Base-by-base conservation (phyloP, 2,797 vertebrate species). In the Micromesistius poutassou region DNA sequence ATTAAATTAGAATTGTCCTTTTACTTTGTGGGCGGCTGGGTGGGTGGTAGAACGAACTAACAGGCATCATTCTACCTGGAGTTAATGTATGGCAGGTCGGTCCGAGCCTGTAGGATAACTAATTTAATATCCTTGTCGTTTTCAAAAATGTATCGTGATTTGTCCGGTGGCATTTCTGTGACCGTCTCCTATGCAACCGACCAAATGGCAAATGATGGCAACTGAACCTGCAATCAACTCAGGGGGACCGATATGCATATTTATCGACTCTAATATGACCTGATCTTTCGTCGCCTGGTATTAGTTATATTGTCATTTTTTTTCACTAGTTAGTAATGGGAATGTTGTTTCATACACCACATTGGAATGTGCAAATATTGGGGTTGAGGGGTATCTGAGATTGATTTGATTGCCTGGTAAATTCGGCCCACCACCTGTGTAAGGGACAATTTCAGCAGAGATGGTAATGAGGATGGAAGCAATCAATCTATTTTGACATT, bases 401-500 rank as follows among this genome's bases (percentile, higher is more conserved):
- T 68, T 25, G 62, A 66, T 66, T 66, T 66, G 62, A 66, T 28
- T 66, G 25, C n/a, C 62, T 28, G 62, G 62, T 66, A 66, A 8
- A 28, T 66, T 25, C 62, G n/a, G 55, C 55, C n/a, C n/a, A 4
- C 62, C 62, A 28, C n/a, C n/a, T 28, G 25, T 12, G 25, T 28
- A 28, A 62, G 22, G 55, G n/a, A 68, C 62, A 3, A 4, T 28
- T 68, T 28, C 62, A 62, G 55, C 55, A 62, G 22, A 62, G 55
- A 9, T 62, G 78, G 30, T 90, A 89, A 91, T 76, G 84, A 86
- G 83, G 76, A 77, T 75, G 87, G 85, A 89, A 88, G 88, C 80
- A 83, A 88, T 91, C 78, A 84, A 87, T 90, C 86, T 76, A 86
- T 90, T 91, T 82, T 79, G 3, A 83, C 80, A 86, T 88, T 81